Evolutionary conservation across 2,113 vertebrate species (phyloP), one percentile per base, ranked within the genome.

Genomic region (Aegotheles bennettii): DNA sequence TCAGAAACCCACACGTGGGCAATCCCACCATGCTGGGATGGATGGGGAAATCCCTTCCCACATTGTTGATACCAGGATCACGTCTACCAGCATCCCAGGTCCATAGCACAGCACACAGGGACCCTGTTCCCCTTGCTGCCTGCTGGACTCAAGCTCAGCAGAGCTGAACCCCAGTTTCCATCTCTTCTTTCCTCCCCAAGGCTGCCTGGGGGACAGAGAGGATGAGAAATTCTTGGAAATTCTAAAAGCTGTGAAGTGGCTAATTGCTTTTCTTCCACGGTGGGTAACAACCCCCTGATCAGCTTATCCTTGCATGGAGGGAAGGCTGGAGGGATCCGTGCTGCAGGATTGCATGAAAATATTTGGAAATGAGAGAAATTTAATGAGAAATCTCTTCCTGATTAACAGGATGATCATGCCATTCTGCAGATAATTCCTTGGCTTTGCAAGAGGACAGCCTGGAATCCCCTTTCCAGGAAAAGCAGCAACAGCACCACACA

Each of bases 61-160:
- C 0, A 0, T 2, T 17, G n/a, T 19, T 31, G 38, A 12, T 33
- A 64, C 48, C 56, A 69, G 59, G 45, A 57, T 13, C 28, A 17
- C 48, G 10, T 12, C 23, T 6, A 13, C 45, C 4, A 1, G 28
- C 45, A 35, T 16, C 40, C 54, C 43, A 28, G 5, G 26, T 1
- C 48, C 3, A 1, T 7, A 42, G 68, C 29, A 40, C 25, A 26
- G 28, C n/a, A 10, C 18, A 11, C 42, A 7, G 36, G 38, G 48
- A 31, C 13, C 29, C 16, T 5, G 29, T 45, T 61, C 63, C 24
- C 1, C 21, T 7, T 7, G 0, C 47, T 42, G 33, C 61, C 57
- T 40, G 3, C 0, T 0, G 14, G 23, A 10, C 60, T 36, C 1
- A 1, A 24, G 36, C n/a, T 48, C 43, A 24, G 53, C n/a, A 24